A percentile compares a stretch with the other conserved stretches of the same genome.
These are phyloP conservation scores for Onchidella celtica DNA, from an alignment of 2,888 invertebrate species.

Conservation along the genomic window DNA sequence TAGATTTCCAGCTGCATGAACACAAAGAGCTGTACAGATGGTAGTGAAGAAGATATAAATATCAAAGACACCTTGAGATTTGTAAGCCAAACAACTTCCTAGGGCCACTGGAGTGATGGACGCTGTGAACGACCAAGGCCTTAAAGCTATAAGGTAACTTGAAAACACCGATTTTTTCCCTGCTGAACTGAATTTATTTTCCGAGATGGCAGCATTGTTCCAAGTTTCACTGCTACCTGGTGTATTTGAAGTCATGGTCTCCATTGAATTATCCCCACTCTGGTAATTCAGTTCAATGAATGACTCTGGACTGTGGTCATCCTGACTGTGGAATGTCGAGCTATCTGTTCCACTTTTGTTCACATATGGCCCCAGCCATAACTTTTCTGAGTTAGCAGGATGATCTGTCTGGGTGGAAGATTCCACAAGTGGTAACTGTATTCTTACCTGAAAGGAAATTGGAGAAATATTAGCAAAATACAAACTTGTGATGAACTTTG, in stretches of 20 bases:
- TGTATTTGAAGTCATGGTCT: not conserved
- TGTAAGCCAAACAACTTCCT: conserved; percentile 93
- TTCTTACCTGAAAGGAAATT: not conserved
- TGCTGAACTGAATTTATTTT: not conserved
- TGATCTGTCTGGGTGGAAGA: conserved; percentile 36
- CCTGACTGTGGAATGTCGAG: not conserved
- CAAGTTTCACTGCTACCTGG: not conserved
- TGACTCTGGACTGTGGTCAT: not conserved
- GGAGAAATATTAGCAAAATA: too few species aligned
- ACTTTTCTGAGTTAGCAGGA: not conserved
- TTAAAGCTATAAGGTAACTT: conserved; percentile 84
- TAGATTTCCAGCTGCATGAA: conserved; percentile 97
- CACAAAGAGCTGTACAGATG: conserved; percentile 91
- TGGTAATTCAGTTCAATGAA: not conserved
- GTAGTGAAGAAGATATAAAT: conserved; percentile 87
- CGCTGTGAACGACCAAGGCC: conserved; percentile 96
- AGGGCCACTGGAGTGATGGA: conserved; percentile 94
- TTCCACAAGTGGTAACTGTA: conserved; percentile 27
- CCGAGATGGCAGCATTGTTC: not conserved
- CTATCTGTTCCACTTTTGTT: not conserved
- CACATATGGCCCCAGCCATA: not conserved
- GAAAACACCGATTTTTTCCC: conserved; percentile 27
- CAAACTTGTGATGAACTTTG: too few species aligned
- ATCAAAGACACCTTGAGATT: conserved; percentile 86
- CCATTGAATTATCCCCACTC: not conserved